Percentiles rank a stretch among this genome's conserved stretches.
phyloP scores from a whole-genome alignment of 2,888 invertebrate species.

The Rhagonycha fulva region DNA sequence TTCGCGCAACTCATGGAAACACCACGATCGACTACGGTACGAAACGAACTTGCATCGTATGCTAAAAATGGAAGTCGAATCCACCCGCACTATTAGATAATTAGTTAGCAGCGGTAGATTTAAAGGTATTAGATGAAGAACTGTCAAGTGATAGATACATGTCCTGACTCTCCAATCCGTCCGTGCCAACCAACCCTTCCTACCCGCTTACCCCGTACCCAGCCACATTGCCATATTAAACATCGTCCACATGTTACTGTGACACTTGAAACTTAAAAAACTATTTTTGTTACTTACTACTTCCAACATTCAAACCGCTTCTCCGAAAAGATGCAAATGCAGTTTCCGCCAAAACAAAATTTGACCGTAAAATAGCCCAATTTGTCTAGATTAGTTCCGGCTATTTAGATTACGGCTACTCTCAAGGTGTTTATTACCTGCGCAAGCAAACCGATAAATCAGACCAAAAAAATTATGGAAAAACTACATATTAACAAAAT shows the following conservation, averaged over 20 bases:
- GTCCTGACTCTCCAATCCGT: background rate
- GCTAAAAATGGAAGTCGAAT: conserved; percentile 44
- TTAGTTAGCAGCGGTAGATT: conserved; percentile 29
- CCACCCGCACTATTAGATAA: conserved; percentile 42
- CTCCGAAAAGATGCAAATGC: background rate
- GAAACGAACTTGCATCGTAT: conserved; percentile 36
- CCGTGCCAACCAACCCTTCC: background rate
- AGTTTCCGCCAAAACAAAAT: background rate
- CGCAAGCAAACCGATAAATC: background rate
- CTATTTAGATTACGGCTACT: background rate
- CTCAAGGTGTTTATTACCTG: background rate
- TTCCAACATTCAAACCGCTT: background rate
- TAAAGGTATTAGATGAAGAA: conserved; percentile 22
- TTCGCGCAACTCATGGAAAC: conserved; percentile 34
- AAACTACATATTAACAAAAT: background rate
- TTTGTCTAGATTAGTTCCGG: background rate
- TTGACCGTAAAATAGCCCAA: background rate
- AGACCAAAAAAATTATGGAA: background rate
- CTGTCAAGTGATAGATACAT: background rate
- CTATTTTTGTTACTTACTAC: background rate
- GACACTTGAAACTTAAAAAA: background rate
- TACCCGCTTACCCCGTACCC: background rate
- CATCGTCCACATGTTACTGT: background rate
- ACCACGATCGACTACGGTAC: conserved; percentile 30
- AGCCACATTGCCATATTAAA: background rate